Percentiles rank a stretch among this genome's conserved stretches.
Evolutionary conservation across 2,888 invertebrate species (phyloP).

Genomic region (Cheilosia scutellata): DNA sequence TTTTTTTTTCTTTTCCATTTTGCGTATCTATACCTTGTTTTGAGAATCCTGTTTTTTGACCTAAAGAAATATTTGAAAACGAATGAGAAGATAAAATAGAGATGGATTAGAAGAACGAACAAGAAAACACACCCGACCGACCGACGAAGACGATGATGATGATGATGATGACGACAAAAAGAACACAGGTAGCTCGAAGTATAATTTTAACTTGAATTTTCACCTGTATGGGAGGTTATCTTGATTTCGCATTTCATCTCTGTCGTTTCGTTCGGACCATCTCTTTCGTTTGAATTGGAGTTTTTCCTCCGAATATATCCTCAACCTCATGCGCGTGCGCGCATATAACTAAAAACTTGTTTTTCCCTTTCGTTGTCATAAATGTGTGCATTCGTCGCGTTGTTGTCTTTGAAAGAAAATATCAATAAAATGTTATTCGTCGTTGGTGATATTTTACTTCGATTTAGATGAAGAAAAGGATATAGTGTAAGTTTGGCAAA

Average conservation of each 20-base stretch:
- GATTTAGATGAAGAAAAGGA: not conserved
- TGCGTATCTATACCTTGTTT: constrained; percentile 35
- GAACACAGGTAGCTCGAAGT: constrained; percentile 72
- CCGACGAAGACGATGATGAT: constrained; percentile 3
- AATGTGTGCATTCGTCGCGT: constrained; percentile 47
- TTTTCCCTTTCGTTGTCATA: constrained; percentile 75
- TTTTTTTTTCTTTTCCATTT: constrained; percentile 38
- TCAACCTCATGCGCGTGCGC: constrained; percentile 45
- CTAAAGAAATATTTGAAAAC: constrained; percentile 75
- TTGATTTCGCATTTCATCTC: constrained; percentile 63
- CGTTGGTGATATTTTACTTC: not conserved
- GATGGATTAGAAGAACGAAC: constrained; percentile 63
- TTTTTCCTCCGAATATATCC: constrained; percentile 47
- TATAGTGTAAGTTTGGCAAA: too few species aligned
- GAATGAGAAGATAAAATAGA: constrained; percentile 57
- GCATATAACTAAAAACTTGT: constrained; percentile 54
- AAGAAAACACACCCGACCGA: constrained; percentile 17
- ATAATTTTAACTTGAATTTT: constrained; percentile 75
- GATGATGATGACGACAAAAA: constrained; percentile 33
- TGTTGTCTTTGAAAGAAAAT: constrained; percentile 22
- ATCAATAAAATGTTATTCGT: constrained; percentile 44
- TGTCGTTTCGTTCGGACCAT: constrained; percentile 43
- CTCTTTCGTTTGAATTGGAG: constrained; percentile 56
- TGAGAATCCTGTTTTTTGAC: constrained; percentile 76
- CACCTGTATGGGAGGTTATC: constrained; percentile 74